Base-by-base conservation (phyloP, 2,888 invertebrate genomes). In the Cheilosia vernalis region DNA sequence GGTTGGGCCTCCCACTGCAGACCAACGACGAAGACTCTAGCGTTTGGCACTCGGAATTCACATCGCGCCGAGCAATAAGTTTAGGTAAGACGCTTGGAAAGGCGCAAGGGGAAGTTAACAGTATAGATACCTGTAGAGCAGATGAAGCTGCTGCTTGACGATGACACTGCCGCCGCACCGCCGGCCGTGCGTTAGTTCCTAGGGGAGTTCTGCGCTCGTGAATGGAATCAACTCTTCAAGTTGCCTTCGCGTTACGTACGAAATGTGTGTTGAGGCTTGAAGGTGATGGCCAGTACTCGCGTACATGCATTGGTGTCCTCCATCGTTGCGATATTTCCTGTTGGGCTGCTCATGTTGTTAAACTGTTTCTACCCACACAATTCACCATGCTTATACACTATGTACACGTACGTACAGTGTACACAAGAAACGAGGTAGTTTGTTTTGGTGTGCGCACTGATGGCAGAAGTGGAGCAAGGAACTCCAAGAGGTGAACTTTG, bases 401-500 rank as follows among this genome's bases (percentile, higher is more conserved):
- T 19, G n/a, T n/a, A n/a, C n/a, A n/a, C n/a, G n/a, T n/a, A n/a
- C n/a, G n/a, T n/a, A n/a, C n/a, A n/a, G n/a, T n/a, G n/a, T n/a
- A 49, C 49, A 13, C 37, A 37, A 37, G 37, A 13, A 37, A 37
- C 13, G 4, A 37, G 13, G 37, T 27, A 17, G 53, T 49, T 44
- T 66, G 66, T 72, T 77, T 72, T 72, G 53, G 40, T 72, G 55
- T 69, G 67, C 58, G 42, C 44, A 55, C 4, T 30, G 40, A 60
- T 70, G 77, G 53, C 33, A 80, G 70, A 84, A 80, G 70, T 84
- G 74, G 84, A 84, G 55, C 84, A 84, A 84, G 80, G 74, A 84
- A 84, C 84, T 84, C 66, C 55, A 17, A 27, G 69, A 66, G 84
- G 66, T 84, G 79, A 84, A 84, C 74, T 76, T 76, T 80, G 79